phyloP scores from a whole-genome alignment of 1,140 invertebrate species.

The Rhyacophila brunnea region DNA sequence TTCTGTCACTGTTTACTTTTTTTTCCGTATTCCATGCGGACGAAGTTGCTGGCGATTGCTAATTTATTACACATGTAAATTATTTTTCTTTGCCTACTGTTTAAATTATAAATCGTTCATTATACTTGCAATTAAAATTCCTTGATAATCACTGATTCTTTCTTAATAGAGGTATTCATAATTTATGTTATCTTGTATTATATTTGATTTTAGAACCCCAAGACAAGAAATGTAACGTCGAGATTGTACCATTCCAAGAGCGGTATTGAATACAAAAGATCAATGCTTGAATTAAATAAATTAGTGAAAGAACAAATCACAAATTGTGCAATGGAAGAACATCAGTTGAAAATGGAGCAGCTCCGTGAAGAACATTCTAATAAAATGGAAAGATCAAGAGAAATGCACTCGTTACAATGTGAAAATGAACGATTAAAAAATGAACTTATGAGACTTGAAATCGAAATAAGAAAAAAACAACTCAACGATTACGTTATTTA shows the following conservation, averaged over 20 bases:
- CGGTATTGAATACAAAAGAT: constrained; percentile 28
- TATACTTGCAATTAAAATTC: background rate
- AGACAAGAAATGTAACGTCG: constrained; percentile 24
- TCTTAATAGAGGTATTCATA: no score
- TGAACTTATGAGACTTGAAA: constrained; percentile 27
- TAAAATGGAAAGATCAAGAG: constrained; percentile 20
- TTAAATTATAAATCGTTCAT: no score
- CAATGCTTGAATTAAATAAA: constrained; percentile 29
- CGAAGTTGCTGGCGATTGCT: no score
- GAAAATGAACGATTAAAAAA: constrained; percentile 28
- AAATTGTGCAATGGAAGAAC: constrained; percentile 28
- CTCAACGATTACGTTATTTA: constrained; percentile 32
- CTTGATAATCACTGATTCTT: background rate
- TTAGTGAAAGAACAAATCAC: constrained; percentile 31
- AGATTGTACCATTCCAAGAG: constrained; percentile 18
- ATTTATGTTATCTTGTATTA: background rate
- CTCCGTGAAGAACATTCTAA: constrained; percentile 23
- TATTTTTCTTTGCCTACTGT: no score
- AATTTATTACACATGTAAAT: no score
- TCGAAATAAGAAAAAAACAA: constrained; percentile 31
- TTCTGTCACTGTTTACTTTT: no score
- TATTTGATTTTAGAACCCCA: constrained; percentile 25
- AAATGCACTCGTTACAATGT: constrained; percentile 25
- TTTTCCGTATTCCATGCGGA: no score
- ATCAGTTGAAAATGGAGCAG: constrained; percentile 28